Percentiles rank a stretch among this genome's conserved stretches.
phyloP scores from a whole-genome alignment of 2,797 vertebrate species.

The Spheniscus humboldti region DNA sequence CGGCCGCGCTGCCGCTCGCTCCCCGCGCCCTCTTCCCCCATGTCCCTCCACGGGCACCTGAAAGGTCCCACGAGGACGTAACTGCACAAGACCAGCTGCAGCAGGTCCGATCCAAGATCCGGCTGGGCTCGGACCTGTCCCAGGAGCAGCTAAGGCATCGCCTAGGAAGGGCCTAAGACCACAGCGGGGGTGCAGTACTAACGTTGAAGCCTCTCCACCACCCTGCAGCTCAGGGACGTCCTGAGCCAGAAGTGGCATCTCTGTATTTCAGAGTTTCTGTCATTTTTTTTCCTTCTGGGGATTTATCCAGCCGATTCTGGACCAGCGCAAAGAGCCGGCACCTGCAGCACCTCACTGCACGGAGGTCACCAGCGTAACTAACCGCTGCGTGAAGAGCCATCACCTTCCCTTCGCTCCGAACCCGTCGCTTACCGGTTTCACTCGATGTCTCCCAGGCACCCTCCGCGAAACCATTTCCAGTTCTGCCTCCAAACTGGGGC shows the following conservation, averaged over 20 bases:
- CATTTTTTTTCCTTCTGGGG: neutral
- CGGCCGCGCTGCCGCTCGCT: accelerated
- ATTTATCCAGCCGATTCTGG: too few relatives aligned
- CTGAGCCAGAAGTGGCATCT: neutral
- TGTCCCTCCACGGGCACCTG: accelerated
- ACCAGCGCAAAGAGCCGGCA: neutral
- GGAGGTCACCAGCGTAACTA: neutral
- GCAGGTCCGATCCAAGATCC: neutral
- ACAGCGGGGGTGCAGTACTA: accelerated
- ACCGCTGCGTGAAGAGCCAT: accelerated
- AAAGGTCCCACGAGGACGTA: neutral
- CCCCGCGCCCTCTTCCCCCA: neutral
- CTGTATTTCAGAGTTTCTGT: neutral
- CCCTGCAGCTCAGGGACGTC: neutral
- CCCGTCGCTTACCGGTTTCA: too few relatives aligned
- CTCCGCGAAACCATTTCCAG: neutral
- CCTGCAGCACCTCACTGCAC: neutral
- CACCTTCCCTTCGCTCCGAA: neutral
- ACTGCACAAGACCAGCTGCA: too few relatives aligned
- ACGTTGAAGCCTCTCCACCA: accelerated
- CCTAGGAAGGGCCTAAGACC: too few relatives aligned
- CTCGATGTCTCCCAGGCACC: neutral
- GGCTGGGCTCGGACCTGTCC: neutral
- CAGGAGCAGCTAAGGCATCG: neutral
- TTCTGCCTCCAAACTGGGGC: neutral